Evolutionary conservation across 2,113 vertebrate genomes (phyloP).

Genomic region (Eclectus roratus): DNA sequence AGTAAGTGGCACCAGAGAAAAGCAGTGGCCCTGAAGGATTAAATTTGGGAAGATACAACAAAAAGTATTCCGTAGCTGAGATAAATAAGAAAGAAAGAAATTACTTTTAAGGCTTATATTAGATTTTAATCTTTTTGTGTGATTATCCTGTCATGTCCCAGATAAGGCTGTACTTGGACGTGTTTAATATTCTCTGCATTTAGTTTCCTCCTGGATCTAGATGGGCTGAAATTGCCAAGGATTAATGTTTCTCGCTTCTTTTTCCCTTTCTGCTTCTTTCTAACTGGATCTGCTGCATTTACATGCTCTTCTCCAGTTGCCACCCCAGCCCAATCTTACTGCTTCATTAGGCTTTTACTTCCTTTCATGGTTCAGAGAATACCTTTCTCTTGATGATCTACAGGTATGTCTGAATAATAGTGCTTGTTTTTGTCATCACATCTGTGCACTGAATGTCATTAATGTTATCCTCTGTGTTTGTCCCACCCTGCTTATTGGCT

Average conservation of each 20-base stretch:
- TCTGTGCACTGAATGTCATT: neutral
- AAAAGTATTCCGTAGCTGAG: neutral
- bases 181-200: neutral
- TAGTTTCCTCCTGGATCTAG: neutral
- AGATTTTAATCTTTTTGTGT: neutral
- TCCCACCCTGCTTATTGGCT: neutral
- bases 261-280: constrained; percentile 20
- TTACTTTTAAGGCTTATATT: neutral
- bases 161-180: neutral
- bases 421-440: neutral
- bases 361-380: constrained; percentile 13
- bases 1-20: neutral
- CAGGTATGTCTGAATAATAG: constrained; percentile 11
- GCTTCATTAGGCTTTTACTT: constrained; percentile 29
- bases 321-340: neutral
- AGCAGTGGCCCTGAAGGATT: neutral
- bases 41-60: neutral
- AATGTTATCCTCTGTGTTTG: neutral
- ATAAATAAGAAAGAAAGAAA: neutral
- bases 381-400: neutral
- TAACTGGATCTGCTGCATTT: neutral
- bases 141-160: neutral
- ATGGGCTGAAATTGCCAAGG: neutral
- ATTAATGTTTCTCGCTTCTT: neutral
- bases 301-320: neutral